Conservation (phyloP, 2,113 vertebrate genomes). For the Drymodes brunneopygia region DNA sequence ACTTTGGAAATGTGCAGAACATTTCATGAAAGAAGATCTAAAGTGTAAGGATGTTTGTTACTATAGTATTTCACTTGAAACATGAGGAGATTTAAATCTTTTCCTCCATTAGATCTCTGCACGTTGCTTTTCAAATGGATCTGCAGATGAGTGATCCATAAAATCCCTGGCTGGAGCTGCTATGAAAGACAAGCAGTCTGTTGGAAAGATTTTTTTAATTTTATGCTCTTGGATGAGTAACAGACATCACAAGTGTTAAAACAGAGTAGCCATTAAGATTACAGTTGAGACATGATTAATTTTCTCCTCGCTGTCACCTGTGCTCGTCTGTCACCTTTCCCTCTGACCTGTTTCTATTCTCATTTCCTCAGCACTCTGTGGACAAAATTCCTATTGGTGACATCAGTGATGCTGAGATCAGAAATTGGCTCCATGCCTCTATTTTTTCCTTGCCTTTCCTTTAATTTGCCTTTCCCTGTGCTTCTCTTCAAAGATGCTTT, state of each 20-base stretch:
- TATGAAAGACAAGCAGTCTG: not conserved
- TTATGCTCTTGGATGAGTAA: not conserved
- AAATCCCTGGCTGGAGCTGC: not conserved
- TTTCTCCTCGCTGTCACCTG: not conserved
- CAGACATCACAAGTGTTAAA: not conserved
- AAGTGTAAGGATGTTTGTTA: not conserved
- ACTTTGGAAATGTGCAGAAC: not conserved
- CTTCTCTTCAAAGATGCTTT: not conserved
- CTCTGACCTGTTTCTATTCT: conserved; percentile 1
- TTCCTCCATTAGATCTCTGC: not conserved
- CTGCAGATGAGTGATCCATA: not conserved
- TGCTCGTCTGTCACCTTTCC: conserved; percentile 14
- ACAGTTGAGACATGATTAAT: conserved; percentile 28
- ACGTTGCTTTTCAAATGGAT: not conserved
- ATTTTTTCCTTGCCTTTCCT: not conserved
- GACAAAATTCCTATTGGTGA: conserved; percentile 4
- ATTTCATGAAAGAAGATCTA: not conserved
- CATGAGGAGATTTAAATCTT: not conserved
- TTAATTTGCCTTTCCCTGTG: conserved; percentile 3
- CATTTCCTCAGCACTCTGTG: not conserved
- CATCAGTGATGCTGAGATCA: conserved; percentile 52
- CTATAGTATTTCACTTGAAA: not conserved
- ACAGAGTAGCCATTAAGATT: not conserved
- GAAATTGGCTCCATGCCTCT: conserved; percentile 44
- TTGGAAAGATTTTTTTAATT: not conserved